Conservation (phyloP, 1,140 invertebrate species). For the Drosophila serrata region DNA sequence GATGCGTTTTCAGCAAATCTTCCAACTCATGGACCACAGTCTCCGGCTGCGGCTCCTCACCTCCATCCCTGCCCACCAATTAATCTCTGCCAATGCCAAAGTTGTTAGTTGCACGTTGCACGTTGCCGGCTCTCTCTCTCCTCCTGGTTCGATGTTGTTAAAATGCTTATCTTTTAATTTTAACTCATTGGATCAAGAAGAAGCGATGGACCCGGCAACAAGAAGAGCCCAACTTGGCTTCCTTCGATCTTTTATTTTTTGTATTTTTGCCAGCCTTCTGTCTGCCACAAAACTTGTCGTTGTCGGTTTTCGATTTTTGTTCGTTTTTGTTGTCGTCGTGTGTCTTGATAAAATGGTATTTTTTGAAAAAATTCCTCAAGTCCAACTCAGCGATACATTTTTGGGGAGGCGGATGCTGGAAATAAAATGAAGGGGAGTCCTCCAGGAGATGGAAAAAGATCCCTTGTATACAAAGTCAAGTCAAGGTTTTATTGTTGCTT, state of each 20-base stretch:
- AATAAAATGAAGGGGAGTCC: slow-evolving; percentile 6
- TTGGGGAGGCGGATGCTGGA: slow-evolving; percentile 46
- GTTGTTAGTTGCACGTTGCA: slow-evolving; percentile 82
- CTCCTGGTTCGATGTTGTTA: slow-evolving; percentile 71
- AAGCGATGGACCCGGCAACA: slow-evolving; percentile 63
- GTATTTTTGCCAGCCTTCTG: slow-evolving; percentile 20
- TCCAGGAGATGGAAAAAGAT: not conserved
- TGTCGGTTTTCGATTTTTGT: slow-evolving; percentile 22
- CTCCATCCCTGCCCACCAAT: slow-evolving; percentile 83
- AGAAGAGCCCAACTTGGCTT: slow-evolving; percentile 48
- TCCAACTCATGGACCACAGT: slow-evolving; percentile 66
- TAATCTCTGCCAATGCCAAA: slow-evolving; percentile 85
- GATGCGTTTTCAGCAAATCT: slow-evolving; percentile 78
- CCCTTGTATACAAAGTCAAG: slow-evolving; percentile 50
- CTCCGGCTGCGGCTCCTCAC: slow-evolving; percentile 54
- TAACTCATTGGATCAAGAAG: slow-evolving; percentile 83
- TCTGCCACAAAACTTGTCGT: slow-evolving; percentile 74
- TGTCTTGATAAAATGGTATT: slow-evolving; percentile 84
- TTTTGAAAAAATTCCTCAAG: slow-evolving; percentile 78
- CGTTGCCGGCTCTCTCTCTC: slow-evolving; percentile 41
- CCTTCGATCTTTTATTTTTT: slow-evolving; percentile 35
- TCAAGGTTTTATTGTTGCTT: slow-evolving; percentile 65
- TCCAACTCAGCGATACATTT: slow-evolving; percentile 66
- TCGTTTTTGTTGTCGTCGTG: slow-evolving; percentile 61
- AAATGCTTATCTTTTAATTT: slow-evolving; percentile 85